A percentile compares a stretch with the other conserved stretches of the same genome.
phyloP scores from a whole-genome alignment of 1,140 invertebrate genomes.

The Spodoptera litura region DNA sequence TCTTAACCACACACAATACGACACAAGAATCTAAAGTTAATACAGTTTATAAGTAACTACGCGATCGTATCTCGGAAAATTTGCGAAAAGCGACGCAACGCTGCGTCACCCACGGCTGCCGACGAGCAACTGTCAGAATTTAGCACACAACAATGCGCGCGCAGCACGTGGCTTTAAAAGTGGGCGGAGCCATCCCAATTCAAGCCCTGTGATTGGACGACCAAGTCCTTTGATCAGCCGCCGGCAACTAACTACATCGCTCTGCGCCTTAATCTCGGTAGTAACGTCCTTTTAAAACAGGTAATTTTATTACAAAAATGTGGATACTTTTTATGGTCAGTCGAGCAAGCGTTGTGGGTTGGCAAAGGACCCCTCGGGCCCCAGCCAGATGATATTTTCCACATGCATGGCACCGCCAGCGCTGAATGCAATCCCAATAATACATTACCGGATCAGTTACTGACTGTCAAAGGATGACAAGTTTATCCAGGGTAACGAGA shows the following conservation, averaged over 20 bases:
- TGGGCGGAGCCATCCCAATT: constrained; percentile 66
- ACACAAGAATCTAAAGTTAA: constrained; percentile 34
- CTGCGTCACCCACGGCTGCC: constrained; percentile 53
- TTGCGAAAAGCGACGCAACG: constrained; percentile 35
- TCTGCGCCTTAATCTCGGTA: constrained; percentile 84
- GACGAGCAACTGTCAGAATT: constrained; percentile 70
- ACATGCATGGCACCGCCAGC: constrained; percentile 60
- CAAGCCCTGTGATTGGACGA: constrained; percentile 66
- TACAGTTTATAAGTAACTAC: constrained; percentile 47
- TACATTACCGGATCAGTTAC: constrained; percentile 66
- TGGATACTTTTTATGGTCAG: constrained; percentile 77
- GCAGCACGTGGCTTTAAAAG: constrained; percentile 77
- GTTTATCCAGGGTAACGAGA: constrained; percentile 61
- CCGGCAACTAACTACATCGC: constrained; percentile 83
- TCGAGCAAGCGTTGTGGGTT: constrained; percentile 63
- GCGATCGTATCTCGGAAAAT: constrained; percentile 53
- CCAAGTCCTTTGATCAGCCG: constrained; percentile 78
- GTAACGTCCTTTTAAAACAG: constrained; percentile 85
- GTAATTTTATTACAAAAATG: constrained; percentile 84
- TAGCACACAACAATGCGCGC: constrained; percentile 70
- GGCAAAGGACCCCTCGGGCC: constrained; percentile 57
- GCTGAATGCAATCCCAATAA: constrained; percentile 75
- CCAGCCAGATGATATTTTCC: constrained; percentile 59
- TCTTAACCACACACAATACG: neutral
- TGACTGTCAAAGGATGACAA: constrained; percentile 75